phyloP scores from a whole-genome alignment of 1,140 invertebrate genomes.

The Doryteuthis pealeii region DNA sequence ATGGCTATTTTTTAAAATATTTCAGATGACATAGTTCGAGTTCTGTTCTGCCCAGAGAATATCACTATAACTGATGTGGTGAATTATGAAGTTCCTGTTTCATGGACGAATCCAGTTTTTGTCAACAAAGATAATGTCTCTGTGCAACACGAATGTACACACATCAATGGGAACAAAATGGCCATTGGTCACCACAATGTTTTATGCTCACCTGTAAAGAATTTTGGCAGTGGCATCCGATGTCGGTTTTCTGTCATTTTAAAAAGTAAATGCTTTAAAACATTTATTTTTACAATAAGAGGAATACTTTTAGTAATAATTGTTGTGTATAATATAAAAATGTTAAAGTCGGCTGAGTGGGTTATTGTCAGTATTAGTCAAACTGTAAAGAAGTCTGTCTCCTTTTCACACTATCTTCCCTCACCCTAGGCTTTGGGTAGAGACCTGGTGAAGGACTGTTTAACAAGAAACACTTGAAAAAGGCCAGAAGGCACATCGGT shows the following conservation, averaged over 20 bases:
- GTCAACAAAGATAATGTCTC: conserved; percentile 14
- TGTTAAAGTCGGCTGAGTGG: no score
- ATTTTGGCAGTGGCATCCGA: background rate
- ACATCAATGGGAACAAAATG: conserved; percentile 15
- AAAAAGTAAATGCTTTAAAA: conserved; percentile 5
- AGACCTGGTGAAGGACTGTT: no score
- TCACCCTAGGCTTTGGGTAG: no score
- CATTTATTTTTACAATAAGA: no score
- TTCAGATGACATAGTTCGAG: conserved; percentile 14
- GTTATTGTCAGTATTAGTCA: no score
- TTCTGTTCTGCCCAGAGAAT: conserved; percentile 18
- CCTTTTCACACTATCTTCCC: no score
- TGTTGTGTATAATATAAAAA: no score
- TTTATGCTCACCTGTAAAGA: conserved; percentile 12
- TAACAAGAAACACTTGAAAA: no score
- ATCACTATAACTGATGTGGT: conserved; percentile 11
- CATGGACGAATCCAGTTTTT: conserved; percentile 19
- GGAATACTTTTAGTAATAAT: no score
- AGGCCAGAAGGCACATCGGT: no score
- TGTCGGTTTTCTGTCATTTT: conserved; percentile 8
- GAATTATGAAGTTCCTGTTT: conserved; percentile 3
- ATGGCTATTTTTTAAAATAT: no score
- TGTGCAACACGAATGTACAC: conserved; percentile 16
- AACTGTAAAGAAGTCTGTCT: no score
- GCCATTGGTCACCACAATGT: conserved; percentile 15